Conservation (phyloP, 2,797 vertebrate species). For the Chelonia mydas region DNA sequence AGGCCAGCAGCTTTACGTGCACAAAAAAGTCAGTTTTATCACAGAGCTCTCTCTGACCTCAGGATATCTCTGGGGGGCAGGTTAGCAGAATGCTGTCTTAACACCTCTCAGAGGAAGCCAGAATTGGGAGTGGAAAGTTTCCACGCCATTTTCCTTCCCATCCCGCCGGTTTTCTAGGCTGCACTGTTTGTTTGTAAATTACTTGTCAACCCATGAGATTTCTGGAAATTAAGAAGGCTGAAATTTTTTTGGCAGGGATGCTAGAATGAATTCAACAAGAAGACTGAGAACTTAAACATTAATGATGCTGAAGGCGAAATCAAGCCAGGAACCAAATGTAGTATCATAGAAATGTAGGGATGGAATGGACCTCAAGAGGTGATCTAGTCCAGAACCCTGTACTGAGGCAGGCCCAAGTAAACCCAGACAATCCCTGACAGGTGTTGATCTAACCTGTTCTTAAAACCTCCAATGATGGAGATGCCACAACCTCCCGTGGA, state of each 20-base stretch:
- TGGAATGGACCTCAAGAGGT: neutral
- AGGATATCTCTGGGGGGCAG: neutral
- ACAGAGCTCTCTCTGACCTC: neutral
- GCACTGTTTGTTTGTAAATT: neutral
- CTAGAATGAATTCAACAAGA: neutral
- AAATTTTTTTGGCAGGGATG: neutral
- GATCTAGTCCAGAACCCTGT: neutral
- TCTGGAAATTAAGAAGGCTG: neutral
- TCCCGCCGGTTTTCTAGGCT: neutral
- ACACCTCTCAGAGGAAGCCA: neutral
- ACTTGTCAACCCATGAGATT: neutral
- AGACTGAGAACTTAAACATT: neutral
- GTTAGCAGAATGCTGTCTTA: neutral
- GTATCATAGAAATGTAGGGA: neutral
- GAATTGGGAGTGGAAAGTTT: neutral
- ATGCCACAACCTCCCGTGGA: neutral
- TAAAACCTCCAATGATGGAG: neutral
- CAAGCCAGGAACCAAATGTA: neutral
- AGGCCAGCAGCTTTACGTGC: neutral
- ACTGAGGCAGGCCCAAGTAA: neutral
- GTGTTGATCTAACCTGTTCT: neutral
- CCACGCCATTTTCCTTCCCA: neutral
- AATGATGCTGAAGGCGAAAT: constrained; percentile 6
- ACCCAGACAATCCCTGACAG: neutral
- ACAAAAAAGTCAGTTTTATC: neutral